These are phyloP conservation scores for Neocrepidodera transversa DNA, from an alignment of 2,888 invertebrate genomes.

Conservation along the genomic window DNA sequence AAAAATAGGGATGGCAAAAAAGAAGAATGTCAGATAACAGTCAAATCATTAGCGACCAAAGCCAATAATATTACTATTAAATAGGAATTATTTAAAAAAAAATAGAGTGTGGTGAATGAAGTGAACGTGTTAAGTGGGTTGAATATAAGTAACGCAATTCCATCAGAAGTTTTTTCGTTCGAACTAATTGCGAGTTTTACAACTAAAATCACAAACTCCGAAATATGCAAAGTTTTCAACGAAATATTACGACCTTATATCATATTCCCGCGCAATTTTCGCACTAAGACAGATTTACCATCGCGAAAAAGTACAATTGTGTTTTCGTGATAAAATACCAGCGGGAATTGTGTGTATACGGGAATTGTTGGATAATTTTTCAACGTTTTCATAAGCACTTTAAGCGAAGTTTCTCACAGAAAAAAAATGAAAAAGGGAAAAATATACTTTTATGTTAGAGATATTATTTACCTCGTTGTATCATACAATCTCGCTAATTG, in stretches of 20 bases:
- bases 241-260: constrained; percentile 46
- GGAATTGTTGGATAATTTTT: constrained; percentile 36
- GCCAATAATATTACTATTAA: too few relatives aligned
- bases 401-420: constrained; percentile 20
- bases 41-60: too few relatives aligned
- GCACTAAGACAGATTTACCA: constrained; percentile 39
- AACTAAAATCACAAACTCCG: constrained; percentile 49
- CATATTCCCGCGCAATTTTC: constrained; percentile 38
- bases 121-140: too few relatives aligned
- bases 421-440: not conserved
- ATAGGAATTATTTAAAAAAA: too few relatives aligned
- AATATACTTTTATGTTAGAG: constrained; percentile 13
- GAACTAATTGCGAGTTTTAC: constrained; percentile 53
- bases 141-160: too few relatives aligned
- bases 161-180: constrained; percentile 3
- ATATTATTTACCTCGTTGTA: constrained; percentile 13
- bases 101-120: too few relatives aligned
- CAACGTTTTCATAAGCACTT: constrained; percentile 29
- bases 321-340: constrained; percentile 36
- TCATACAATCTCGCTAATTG: constrained; percentile 21
- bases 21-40: too few relatives aligned
- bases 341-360: constrained; percentile 34
- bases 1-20: too few relatives aligned
- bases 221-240: constrained; percentile 45
- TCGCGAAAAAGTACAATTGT: constrained; percentile 39